Percentiles rank a stretch among this genome's conserved stretches.
Evolutionary conservation across 2,888 invertebrate species (phyloP).

Genomic region (Drosophila robusta): DNA sequence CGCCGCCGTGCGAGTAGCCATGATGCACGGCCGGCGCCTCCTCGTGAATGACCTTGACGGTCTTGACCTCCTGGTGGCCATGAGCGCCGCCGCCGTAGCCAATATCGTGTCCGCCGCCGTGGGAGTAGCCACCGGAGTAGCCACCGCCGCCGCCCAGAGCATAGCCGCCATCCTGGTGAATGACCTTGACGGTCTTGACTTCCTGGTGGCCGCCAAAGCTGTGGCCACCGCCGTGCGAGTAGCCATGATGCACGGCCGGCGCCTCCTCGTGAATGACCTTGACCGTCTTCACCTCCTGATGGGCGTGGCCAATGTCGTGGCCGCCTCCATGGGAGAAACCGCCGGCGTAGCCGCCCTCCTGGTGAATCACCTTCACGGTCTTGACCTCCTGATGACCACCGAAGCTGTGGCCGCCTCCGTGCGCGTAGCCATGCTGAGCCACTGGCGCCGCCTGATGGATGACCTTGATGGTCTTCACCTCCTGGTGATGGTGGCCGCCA

Average conservation of each 20-base stretch:
- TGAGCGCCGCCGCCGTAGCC: background rate
- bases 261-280: constrained; percentile 57
- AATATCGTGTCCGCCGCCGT: constrained; percentile 47
- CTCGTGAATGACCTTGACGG: constrained; percentile 71
- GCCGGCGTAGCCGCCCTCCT: constrained; percentile 44
- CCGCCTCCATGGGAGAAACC: constrained; percentile 37
- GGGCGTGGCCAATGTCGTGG: constrained; percentile 25
- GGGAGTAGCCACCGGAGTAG: constrained; percentile 45
- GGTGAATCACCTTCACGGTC: constrained; percentile 69
- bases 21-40: constrained; percentile 33
- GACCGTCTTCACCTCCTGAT: constrained; percentile 58
- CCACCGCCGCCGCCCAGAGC: constrained; percentile 50
- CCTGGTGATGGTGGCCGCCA: constrained; percentile 32
- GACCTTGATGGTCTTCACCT: constrained; percentile 39
- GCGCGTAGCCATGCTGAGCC: constrained; percentile 19
- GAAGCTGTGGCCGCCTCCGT: constrained; percentile 37
- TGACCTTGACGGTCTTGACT: constrained; percentile 71
- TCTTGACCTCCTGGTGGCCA: constrained; percentile 59
- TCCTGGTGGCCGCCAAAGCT: constrained; percentile 60
- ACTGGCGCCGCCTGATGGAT: constrained; percentile 33
- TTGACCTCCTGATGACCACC: constrained; percentile 64
- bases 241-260: constrained; percentile 31
- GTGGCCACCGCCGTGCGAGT: constrained; percentile 40
- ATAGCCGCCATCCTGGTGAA: constrained; percentile 60
- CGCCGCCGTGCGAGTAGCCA: constrained; percentile 34